These are phyloP conservation scores for Poecile montanus DNA, from an alignment of 2,797 vertebrate genomes.

Conservation along the genomic window DNA sequence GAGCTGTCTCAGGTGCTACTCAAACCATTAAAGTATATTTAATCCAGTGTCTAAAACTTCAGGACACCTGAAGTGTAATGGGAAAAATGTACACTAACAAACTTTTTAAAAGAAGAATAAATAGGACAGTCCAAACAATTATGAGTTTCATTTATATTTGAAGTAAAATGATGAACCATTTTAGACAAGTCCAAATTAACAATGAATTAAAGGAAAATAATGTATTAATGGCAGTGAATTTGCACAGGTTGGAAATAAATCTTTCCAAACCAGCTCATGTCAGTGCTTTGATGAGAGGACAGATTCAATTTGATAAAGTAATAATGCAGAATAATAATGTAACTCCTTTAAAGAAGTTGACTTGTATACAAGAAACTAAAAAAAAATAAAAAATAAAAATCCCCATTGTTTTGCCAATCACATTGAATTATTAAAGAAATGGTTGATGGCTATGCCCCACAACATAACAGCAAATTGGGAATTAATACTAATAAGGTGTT, in stretches of 20 bases:
- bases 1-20: neutral
- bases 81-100: neutral
- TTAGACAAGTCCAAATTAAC: neutral
- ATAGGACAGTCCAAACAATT: neutral
- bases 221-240: neutral
- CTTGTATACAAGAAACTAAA: neutral
- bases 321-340: neutral
- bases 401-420: neutral
- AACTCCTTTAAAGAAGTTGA: neutral
- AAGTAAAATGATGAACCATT: neutral
- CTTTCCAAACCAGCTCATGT: neutral
- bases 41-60: neutral
- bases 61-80: neutral
- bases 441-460: neutral
- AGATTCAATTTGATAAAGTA: neutral
- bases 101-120: neutral
- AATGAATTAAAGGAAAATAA: neutral
- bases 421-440: neutral
- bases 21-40: neutral
- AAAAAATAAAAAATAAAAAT: neutral
- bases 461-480: neutral
- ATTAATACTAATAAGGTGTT: slow-evolving; percentile 18
- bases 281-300: neutral
- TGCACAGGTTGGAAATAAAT: neutral
- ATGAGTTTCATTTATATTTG: neutral